Evolutionary conservation across 2,797 vertebrate species (phyloP).

Genomic region (Melanotaenia nigrans): DNA sequence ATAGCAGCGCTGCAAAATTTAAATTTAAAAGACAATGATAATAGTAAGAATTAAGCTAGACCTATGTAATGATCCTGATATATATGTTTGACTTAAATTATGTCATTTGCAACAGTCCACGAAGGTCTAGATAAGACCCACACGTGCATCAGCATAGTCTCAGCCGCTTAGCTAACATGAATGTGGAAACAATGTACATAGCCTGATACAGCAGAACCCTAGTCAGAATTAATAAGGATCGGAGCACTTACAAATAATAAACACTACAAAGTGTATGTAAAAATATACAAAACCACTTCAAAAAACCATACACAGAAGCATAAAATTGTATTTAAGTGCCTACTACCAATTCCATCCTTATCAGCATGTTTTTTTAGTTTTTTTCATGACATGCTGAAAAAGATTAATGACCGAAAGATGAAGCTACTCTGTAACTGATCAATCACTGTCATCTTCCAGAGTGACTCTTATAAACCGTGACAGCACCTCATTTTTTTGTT

Average conservation of each 20-base stretch:
- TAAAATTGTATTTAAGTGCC: background rate
- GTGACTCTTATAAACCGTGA: constrained; percentile 39
- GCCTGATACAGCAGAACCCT: background rate
- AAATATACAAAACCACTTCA: background rate
- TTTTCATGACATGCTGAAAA: background rate
- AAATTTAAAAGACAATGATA: too few relatives aligned
- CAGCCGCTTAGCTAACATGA: background rate
- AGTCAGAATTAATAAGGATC: background rate
- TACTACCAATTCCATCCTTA: background rate
- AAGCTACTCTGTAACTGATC: constrained; percentile 37
- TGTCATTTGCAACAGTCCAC: too few relatives aligned
- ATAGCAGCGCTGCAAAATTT: too few relatives aligned
- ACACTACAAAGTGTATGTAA: background rate
- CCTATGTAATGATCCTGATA: too few relatives aligned
- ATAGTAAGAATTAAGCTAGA: too few relatives aligned
- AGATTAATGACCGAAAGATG: constrained; percentile 23
- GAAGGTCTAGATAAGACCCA: too few relatives aligned
- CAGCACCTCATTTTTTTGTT: constrained; percentile 38
- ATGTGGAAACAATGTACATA: background rate
- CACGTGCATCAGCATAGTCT: too few relatives aligned
- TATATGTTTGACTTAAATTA: too few relatives aligned
- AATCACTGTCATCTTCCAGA: constrained; percentile 42
- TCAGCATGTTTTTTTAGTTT: background rate
- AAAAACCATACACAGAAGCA: background rate
- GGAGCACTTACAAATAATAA: background rate